Evolutionary conservation across 2,113 vertebrate genomes (phyloP).

Genomic region (Misgurnus mizolepis): DNA sequence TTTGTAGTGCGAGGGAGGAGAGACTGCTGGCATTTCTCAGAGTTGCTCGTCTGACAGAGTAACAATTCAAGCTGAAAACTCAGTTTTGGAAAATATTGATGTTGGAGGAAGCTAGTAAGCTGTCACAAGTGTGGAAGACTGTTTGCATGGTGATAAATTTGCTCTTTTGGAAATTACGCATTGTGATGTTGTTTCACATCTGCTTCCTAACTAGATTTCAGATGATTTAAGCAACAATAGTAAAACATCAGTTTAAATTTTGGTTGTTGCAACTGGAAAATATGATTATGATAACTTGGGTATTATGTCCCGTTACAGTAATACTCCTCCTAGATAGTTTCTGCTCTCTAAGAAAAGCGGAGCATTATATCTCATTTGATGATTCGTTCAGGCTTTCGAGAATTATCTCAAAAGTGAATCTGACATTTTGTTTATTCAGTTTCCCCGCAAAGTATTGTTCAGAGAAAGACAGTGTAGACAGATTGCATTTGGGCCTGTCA

Average conservation of each 20-base stretch:
- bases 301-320: conserved; percentile 23
- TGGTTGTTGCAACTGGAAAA: conserved; percentile 10
- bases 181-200: neutral
- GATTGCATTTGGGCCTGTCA: conserved; percentile 49
- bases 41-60: conserved; percentile 34
- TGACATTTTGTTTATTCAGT: conserved; percentile 51
- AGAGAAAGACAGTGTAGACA: conserved; percentile 33
- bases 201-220: neutral
- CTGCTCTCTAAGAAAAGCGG: conserved; percentile 2
- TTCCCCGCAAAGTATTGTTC: conserved; percentile 40
- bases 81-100: conserved; percentile 45
- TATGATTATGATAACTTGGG: conserved; percentile 11
- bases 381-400: conserved; percentile 1
- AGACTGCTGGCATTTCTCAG: conserved; percentile 40
- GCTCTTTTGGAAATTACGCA: neutral
- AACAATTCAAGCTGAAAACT: conserved; percentile 37
- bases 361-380: conserved; percentile 8
- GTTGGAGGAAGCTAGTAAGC: conserved; percentile 41
- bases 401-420: conserved; percentile 44
- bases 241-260: neutral
- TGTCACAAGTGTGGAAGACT: conserved; percentile 43
- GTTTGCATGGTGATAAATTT: conserved; percentile 35
- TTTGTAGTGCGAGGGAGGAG: conserved; percentile 37
- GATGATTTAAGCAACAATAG: neutral
- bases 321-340: conserved; percentile 20